Percentiles rank a stretch among this genome's conserved stretches.
phyloP scores from a whole-genome alignment of 2,888 invertebrate genomes.

The Lottia scabra region DNA sequence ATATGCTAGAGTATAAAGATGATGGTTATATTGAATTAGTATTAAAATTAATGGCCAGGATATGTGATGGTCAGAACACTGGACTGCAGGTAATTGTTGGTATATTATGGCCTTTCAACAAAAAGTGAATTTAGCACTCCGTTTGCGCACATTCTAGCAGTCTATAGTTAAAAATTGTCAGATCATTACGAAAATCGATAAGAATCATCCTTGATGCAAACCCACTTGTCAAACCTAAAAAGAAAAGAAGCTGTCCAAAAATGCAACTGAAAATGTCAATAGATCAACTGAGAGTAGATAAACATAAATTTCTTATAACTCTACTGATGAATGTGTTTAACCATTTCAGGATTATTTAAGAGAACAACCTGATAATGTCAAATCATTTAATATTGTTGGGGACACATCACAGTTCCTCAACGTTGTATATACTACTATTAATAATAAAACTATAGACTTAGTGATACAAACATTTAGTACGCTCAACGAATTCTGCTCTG shows the following conservation, averaged over 20 bases:
- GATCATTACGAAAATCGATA: too few species aligned
- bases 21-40: conserved; percentile 69
- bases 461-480: conserved; percentile 68
- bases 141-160: too few species aligned
- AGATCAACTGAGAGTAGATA: too few species aligned
- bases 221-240: too few species aligned
- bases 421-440: conserved; percentile 68
- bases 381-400: conserved; percentile 68
- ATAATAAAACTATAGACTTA: conserved; percentile 63
- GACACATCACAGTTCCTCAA: conserved; percentile 68
- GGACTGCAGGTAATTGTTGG: conserved; percentile 61
- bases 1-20: conserved; percentile 66
- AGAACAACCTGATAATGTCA: conserved; percentile 69
- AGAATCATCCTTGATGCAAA: too few species aligned
- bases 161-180: too few species aligned
- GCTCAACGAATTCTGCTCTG: conserved; percentile 68
- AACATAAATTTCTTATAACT: background rate
- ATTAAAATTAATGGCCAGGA: conserved; percentile 64
- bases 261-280: too few species aligned
- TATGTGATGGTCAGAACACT: conserved; percentile 68
- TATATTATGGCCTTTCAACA: too few species aligned
- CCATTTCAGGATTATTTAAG: conserved; percentile 65
- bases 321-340: background rate
- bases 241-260: too few species aligned
- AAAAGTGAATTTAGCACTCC: too few species aligned